Evolutionary conservation across 2,888 invertebrate species (phyloP), one percentile per base, ranked within the genome.

Genomic region (Hyppa rectilinea): DNA sequence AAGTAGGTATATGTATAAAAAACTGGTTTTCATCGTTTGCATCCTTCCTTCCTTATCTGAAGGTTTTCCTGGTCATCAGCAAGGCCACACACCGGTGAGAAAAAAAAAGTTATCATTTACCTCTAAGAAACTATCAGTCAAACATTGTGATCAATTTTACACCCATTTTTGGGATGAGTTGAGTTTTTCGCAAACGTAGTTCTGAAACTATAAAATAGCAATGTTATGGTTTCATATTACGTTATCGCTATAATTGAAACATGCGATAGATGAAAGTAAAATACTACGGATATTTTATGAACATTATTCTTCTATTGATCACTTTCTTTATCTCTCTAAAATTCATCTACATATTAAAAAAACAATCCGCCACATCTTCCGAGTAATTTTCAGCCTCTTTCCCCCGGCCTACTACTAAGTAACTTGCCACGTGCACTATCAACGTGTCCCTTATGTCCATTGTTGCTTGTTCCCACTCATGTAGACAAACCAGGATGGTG

Each of bases 391-490:
- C 2, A 29, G 53, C 5, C 10, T 9, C 40, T 43, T 75, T 26
- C 26, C 43, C 38, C n/a, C 14, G 23, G 29, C 4, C 43, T 34
- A 14, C 23, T 45, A 17, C 4, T 40, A 26, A 34, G 49, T n/a
- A n/a, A 59, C 50, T 72, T 12, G 3, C 64, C 73, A 40, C 64
- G 68, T 52, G 49, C 49, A 23, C 20, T 45, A 66, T 49, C 38
- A 71, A 72, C 58, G 58, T 59, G 59, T 72, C 78, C 34, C 49
- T 31, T n/a, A 72, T 17, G 62, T 40, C 58, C n/a, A 40, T 40
- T 52, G 66, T 60, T 10, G 47, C 31, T 12, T 71, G 73, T 45
- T 45, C 49, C 47, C 52, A 34, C 40, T 43, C 26, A 12, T 34
- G 49, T 29, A 40, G 36, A 40, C 74, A 38, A 31, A 40, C 34